These are phyloP conservation scores for Potamarius usumacintae DNA, from an alignment of 2,113 vertebrate genomes.

Conservation along the genomic window DNA sequence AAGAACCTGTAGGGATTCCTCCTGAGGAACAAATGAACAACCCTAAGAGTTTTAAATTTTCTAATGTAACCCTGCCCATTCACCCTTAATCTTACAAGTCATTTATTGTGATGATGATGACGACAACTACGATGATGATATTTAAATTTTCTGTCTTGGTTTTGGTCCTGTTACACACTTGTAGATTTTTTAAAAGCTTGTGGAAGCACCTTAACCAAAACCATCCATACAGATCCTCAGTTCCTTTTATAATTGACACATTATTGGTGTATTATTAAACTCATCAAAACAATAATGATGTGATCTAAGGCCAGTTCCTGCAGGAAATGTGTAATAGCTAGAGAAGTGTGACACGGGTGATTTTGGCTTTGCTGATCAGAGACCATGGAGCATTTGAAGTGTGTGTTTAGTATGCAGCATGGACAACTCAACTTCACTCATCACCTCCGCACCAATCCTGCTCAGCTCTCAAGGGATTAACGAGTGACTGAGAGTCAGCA, in stretches of 20 bases:
- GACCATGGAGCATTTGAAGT: slow-evolving; percentile 34
- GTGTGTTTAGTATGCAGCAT: slow-evolving; percentile 36
- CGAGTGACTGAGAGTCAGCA: neutral
- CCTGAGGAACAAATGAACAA: neutral
- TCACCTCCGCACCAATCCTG: neutral
- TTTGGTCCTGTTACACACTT: neutral
- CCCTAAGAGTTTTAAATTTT: neutral
- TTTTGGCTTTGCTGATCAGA: neutral
- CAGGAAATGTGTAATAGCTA: neutral
- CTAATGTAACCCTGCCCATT: neutral
- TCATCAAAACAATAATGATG: neutral
- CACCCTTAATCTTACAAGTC: neutral
- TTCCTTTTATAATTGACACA: neutral
- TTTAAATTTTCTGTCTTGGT: neutral
- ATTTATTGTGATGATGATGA: neutral
- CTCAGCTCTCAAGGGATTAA: slow-evolving; percentile 17
- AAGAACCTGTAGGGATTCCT: neutral
- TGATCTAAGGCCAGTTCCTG: neutral
- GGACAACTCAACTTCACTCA: neutral
- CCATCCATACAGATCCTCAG: neutral
- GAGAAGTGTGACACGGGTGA: neutral
- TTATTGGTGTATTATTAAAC: neutral
- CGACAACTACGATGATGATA: too few relatives aligned
- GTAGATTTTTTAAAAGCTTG: neutral
- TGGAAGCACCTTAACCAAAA: neutral